phyloP scores from a whole-genome alignment of 2,797 vertebrate species.

The Rhinella marina region DNA sequence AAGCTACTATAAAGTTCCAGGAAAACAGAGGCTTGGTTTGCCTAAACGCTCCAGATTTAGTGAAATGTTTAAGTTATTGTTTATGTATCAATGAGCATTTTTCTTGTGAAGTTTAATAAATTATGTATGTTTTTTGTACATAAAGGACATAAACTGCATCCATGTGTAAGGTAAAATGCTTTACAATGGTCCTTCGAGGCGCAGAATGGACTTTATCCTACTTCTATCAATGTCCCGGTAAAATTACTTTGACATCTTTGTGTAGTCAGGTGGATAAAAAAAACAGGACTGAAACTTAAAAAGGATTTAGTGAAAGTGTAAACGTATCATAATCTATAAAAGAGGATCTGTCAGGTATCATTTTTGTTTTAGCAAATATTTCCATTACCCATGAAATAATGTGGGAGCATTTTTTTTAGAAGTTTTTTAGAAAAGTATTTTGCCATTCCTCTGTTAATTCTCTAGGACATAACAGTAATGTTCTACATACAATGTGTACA shows the following conservation, averaged over 20 bases:
- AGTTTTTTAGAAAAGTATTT: too few species aligned
- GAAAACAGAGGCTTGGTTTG: background rate
- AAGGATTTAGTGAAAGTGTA: slow-evolving; percentile 25
- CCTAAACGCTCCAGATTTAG: background rate
- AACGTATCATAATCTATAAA: background rate
- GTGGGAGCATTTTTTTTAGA: too few species aligned
- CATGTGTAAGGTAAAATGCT: slow-evolving; percentile 24
- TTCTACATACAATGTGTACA: too few species aligned
- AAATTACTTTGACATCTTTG: slow-evolving; percentile 53
- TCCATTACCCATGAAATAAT: too few species aligned
- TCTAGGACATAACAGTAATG: too few species aligned
- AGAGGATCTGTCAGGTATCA: background rate
- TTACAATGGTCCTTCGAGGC: slow-evolving; percentile 37
- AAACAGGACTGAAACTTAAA: slow-evolving; percentile 6
- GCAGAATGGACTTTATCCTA: slow-evolving; percentile 42
- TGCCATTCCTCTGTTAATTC: too few species aligned
- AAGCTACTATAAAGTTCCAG: background rate
- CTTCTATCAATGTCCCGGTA: slow-evolving; percentile 33
- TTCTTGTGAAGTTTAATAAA: slow-evolving; percentile 26
- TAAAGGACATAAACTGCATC: slow-evolving; percentile 23
- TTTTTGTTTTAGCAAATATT: too few species aligned
- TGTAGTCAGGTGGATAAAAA: slow-evolving; percentile 32
- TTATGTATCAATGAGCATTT: slow-evolving; percentile 58
- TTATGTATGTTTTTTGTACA: slow-evolving; percentile 41
- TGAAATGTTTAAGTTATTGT: slow-evolving; percentile 45